Evolutionary conservation across 2,797 vertebrate genomes (phyloP).

Genomic region (Alectoris magna): DNA sequence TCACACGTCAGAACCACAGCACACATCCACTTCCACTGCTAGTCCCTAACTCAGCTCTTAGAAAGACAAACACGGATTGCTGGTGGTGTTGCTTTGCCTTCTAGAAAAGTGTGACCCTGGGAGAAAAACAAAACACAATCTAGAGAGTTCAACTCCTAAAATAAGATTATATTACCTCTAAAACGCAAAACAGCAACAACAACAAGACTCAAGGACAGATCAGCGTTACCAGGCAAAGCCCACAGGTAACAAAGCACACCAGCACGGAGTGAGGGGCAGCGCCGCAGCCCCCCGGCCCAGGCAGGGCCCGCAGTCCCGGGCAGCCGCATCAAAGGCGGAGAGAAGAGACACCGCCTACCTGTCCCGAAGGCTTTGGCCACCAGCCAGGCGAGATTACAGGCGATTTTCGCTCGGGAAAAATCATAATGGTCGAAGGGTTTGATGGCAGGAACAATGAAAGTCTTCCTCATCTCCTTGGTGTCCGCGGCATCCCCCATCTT

Average conservation of each 20-base stretch:
- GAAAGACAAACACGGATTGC: background rate
- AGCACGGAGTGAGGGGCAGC: too few species aligned
- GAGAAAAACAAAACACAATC: background rate
- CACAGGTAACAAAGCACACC: background rate
- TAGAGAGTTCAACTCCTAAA: background rate
- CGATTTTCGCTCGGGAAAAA: conserved; percentile 93
- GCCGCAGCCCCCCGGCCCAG: too few species aligned
- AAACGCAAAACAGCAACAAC: background rate
- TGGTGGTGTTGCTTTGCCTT: background rate
- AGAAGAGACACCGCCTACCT: conserved; percentile 87
- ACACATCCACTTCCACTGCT: background rate
- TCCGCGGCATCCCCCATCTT: conserved; percentile 93
- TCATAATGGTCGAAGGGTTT: conserved; percentile 97
- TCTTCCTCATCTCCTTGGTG: conserved; percentile 84
- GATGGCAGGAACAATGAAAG: conserved; percentile 90
- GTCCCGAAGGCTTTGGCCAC: conserved; percentile 95
- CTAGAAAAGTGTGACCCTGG: background rate
- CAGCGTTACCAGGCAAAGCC: background rate
- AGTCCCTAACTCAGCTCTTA: background rate
- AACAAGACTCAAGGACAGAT: too few species aligned
- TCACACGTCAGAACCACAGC: conserved; percentile 37
- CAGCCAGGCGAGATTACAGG: conserved; percentile 95
- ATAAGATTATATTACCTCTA: background rate
- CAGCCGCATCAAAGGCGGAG: background rate
- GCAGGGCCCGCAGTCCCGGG: too few species aligned